Conservation (phyloP, 2,113 vertebrate genomes). For the Silurus meridionalis region DNA sequence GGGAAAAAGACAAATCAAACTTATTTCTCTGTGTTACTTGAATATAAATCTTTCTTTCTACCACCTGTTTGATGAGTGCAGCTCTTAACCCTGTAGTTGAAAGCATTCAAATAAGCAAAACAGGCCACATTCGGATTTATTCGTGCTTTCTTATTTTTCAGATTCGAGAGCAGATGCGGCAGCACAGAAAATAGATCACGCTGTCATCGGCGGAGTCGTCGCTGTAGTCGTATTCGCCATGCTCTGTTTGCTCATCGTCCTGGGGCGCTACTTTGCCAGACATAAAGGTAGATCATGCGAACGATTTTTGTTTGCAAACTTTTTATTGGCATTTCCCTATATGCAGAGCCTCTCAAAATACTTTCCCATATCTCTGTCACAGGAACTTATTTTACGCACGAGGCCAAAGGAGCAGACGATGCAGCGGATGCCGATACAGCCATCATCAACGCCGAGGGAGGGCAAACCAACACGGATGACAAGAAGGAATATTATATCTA, state of each 20-base stretch:
- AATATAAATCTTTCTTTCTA: not conserved
- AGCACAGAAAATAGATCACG: conserved; percentile 92
- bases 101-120: conserved; percentile 16
- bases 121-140: conserved; percentile 53
- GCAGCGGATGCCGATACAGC: conserved; percentile 97
- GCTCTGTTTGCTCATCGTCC: conserved; percentile 96
- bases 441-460: conserved; percentile 98
- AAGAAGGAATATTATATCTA: conserved; percentile 99
- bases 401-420: conserved; percentile 98
- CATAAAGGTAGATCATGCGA: conserved; percentile 90
- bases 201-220: conserved; percentile 96
- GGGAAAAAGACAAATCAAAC: not conserved
- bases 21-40: not conserved
- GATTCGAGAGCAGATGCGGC: conserved; percentile 92
- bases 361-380: conserved; percentile 56
- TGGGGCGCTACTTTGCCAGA: conserved; percentile 98
- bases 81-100: not conserved
- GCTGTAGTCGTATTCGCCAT: conserved; percentile 98
- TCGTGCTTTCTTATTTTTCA: conserved; percentile 65
- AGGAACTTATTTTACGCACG: conserved; percentile 99
- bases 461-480: conserved; percentile 97
- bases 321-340: not conserved
- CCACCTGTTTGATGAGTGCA: not conserved
- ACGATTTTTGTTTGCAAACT: not conserved
- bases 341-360: conserved; percentile 49